Conservation (phyloP, 1,140 invertebrate species). For the Lasioglossum baleicum region DNA sequence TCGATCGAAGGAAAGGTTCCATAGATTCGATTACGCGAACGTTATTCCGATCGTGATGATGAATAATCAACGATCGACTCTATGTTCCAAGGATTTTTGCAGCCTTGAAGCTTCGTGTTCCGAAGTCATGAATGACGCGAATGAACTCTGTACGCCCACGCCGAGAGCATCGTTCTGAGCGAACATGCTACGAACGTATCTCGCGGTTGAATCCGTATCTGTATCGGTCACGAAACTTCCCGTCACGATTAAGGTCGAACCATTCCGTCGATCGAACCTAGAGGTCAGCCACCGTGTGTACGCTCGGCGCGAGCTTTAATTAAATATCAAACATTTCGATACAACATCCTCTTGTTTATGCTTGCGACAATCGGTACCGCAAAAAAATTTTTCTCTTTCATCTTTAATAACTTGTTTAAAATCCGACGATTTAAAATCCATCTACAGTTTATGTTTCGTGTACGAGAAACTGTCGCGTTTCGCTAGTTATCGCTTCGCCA, state of each 20-base stretch:
- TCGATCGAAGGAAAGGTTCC: too few relatives aligned
- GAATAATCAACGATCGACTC: constrained; percentile 42
- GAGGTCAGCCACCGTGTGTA: constrained; percentile 1
- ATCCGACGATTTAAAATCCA: too few relatives aligned
- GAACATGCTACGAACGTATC: constrained; percentile 22
- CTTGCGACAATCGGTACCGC: too few relatives aligned
- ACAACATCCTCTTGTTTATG: background rate
- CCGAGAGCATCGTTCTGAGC: constrained; percentile 9
- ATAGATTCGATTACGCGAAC: background rate
- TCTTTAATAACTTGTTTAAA: too few relatives aligned
- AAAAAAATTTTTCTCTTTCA: too few relatives aligned
- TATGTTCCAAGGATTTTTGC: constrained; percentile 28
- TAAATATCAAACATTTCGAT: background rate
- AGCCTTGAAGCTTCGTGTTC: constrained; percentile 21
- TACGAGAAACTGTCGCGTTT: too few relatives aligned
- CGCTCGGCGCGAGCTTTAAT: background rate
- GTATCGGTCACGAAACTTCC: constrained; percentile 47
- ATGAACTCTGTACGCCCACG: constrained; percentile 45
- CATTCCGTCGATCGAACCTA: background rate
- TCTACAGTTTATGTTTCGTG: too few relatives aligned
- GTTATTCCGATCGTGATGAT: constrained; percentile 16
- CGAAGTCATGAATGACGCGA: constrained; percentile 46
- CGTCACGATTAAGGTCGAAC: constrained; percentile 27
- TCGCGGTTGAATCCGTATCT: constrained; percentile 47
- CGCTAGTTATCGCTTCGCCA: too few relatives aligned